Percentiles rank a stretch among this genome's conserved stretches.
Conservation (phyloP, 92 coral and sea anemone species). For the Porites rus region DNA sequence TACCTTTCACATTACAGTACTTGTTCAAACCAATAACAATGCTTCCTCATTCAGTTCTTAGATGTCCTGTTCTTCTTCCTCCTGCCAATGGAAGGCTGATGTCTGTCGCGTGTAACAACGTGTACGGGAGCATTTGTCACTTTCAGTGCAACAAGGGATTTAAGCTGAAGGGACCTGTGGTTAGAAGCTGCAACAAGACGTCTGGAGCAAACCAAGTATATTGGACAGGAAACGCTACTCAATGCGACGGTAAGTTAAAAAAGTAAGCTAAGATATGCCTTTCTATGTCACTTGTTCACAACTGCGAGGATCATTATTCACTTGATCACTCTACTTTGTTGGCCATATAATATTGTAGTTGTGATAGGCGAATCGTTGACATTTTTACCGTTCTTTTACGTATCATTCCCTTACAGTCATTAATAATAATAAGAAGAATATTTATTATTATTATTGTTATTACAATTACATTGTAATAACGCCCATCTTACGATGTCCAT, state of each 20-base stretch:
- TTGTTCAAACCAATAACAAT: too few species aligned
- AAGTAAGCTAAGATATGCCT: background rate
- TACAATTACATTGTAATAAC: too few species aligned
- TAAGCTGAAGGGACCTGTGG: conserved; percentile 25
- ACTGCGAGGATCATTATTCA: too few species aligned
- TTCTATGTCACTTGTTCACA: background rate
- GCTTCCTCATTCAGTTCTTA: conserved; percentile 16
- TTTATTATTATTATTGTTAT: too few species aligned
- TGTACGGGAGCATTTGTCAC: conserved; percentile 38
- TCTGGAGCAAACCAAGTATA: conserved; percentile 13
- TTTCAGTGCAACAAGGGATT: conserved; percentile 36
- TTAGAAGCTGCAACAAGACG: conserved; percentile 30
- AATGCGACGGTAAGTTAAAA: conserved; percentile 31
- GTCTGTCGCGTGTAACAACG: conserved; percentile 28
- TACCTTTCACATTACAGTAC: too few species aligned
- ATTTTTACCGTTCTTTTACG: too few species aligned
- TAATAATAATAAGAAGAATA: too few species aligned
- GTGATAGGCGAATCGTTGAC: too few species aligned
- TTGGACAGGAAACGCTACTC: conserved; percentile 39
- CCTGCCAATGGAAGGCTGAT: conserved; percentile 44
- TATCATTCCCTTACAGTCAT: too few species aligned
- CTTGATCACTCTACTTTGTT: too few species aligned
- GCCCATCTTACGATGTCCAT: too few species aligned
- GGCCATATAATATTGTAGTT: too few species aligned
- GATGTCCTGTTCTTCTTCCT: conserved; percentile 27